These are phyloP conservation scores for Syngnathus scovelli DNA, from an alignment of 2,113 vertebrate species.

Conservation along the genomic window DNA sequence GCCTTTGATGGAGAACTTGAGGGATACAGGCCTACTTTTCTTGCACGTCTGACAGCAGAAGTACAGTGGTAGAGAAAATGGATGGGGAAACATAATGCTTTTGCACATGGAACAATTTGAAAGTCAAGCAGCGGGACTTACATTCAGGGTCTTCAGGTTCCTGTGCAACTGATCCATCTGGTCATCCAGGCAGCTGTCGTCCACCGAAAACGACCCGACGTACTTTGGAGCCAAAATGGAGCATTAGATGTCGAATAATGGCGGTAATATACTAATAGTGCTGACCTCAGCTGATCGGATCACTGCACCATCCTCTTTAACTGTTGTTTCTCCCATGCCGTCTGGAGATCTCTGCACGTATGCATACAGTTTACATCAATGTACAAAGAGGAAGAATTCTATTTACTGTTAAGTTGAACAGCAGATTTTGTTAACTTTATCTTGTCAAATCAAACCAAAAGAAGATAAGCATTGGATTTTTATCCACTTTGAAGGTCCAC, in stretches of 20 bases:
- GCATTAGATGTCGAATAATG: background rate
- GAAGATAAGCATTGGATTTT: background rate
- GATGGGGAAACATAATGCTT: too few relatives aligned
- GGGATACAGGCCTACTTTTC: slow-evolving; percentile 71
- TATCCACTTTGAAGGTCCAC: too few relatives aligned
- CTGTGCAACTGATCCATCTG: slow-evolving; percentile 73
- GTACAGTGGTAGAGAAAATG: background rate
- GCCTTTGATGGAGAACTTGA: slow-evolving; percentile 87
- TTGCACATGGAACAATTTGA: too few relatives aligned
- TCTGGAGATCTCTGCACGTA: background rate
- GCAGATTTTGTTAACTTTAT: background rate
- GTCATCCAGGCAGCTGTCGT: slow-evolving; percentile 78
- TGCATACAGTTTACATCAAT: background rate
- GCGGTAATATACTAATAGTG: background rate
- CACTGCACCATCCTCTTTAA: slow-evolving; percentile 51
- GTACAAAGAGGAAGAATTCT: background rate
- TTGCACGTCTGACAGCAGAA: slow-evolving; percentile 69
- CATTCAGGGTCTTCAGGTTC: slow-evolving; percentile 78
- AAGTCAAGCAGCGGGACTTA: slow-evolving; percentile 40
- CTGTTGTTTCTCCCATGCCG: slow-evolving; percentile 62
- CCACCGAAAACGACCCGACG: slow-evolving; percentile 85
- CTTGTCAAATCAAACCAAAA: background rate
- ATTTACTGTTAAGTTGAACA: background rate
- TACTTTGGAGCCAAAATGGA: slow-evolving; percentile 68
- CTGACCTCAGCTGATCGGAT: slow-evolving; percentile 72